Evolutionary conservation across 2,888 invertebrate genomes (phyloP), one percentile per base, ranked within the genome.

Genomic region (Pristionchus exspectatus): DNA sequence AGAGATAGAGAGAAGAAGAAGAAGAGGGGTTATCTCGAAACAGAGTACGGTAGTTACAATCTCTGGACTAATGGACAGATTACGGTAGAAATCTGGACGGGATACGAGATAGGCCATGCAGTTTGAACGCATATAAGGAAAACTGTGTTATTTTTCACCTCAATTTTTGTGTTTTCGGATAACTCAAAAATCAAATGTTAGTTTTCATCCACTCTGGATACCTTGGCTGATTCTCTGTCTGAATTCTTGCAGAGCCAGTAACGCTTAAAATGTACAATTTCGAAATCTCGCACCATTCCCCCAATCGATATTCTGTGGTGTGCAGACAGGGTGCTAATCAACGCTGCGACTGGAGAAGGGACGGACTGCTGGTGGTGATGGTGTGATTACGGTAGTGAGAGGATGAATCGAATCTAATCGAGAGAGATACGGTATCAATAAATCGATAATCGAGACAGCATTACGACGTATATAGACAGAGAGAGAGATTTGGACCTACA

Each of bases 401-500:
- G 81, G 30, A 27, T 50, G 69, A 69, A 50, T 50, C 44, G 44
- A 50, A 69, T 74, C 74, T 38, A 74, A 33, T 30, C 24, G 50
- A 59, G 84, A 85, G 56, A 50, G 44, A 54, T 33, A 38, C 83
- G 27, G 27, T n/a, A 54, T 85, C 59, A 59, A 85, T 59, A 21
- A 56, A 85, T 59, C 18, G 59, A 56, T 27, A 56, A 85, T 85
- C 56, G 59, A 56, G 18, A 59, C 56, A 84, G n/a, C 54, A 84
- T 27, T 21, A 85, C 56, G 33, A 85, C 56, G 33, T 59, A 33
- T 33, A 59, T 33, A 84, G 33, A 83, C 54, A 83, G 24, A 83
- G 77, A 74, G 33, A 44, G 77, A 77, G 44, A 38, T 30, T 21
- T 44, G 33, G 88, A 90, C 90, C 90, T 90, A 90, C 90, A 90